Percentiles rank a stretch among this genome's conserved stretches.
These are phyloP conservation scores for Sorex fumeus DNA, from an alignment of 2,113 vertebrate genomes.

Conservation along the genomic window DNA sequence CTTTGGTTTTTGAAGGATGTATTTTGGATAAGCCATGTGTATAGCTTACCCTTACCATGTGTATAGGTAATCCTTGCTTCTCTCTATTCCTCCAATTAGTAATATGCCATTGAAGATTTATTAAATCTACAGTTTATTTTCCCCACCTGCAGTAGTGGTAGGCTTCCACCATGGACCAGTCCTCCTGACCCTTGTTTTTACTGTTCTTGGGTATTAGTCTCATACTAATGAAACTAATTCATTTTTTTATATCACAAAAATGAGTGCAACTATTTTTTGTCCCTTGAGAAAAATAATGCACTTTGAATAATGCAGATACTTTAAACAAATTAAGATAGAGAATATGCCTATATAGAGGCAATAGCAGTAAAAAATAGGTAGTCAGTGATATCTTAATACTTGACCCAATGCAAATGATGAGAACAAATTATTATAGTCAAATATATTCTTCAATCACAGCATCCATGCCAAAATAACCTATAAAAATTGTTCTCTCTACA, in stretches of 20 bases:
- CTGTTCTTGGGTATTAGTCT: too few relatives aligned
- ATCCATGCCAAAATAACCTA: background rate
- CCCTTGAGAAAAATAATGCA: background rate
- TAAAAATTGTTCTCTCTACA: background rate
- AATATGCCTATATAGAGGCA: background rate
- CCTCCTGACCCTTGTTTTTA: too few relatives aligned
- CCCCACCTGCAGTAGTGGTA: too few relatives aligned
- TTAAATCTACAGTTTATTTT: too few relatives aligned
- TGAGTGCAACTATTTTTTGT: too few relatives aligned
- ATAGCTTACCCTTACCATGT: too few relatives aligned
- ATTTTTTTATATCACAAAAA: too few relatives aligned
- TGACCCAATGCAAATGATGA: background rate
- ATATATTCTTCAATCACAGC: slow-evolving; percentile 4
- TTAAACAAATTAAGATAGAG: background rate
- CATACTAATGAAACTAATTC: too few relatives aligned
- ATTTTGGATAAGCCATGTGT: background rate
- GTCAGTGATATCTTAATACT: background rate
- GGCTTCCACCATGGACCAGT: too few relatives aligned
- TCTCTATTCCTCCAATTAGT: too few relatives aligned
- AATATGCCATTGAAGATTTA: too few relatives aligned
- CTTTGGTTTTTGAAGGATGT: background rate
- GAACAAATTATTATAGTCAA: background rate
- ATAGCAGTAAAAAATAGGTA: background rate
- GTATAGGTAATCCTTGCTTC: too few relatives aligned
- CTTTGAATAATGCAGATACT: background rate